Evolutionary conservation across 2,888 invertebrate genomes (phyloP).

Genomic region (Acanthopleura granulata): DNA sequence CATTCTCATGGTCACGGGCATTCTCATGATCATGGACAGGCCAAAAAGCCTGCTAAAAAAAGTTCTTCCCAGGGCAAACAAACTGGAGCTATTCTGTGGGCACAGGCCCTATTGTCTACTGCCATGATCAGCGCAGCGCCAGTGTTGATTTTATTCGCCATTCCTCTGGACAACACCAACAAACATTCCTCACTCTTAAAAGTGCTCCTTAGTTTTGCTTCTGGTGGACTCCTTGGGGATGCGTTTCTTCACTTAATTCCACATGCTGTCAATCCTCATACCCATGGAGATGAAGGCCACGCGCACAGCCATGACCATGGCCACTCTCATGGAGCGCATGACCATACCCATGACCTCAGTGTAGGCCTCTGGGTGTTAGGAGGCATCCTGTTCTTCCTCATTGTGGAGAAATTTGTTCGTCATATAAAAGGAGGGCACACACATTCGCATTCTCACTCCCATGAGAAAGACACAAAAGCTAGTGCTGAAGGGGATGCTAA

Average conservation of each 20-base stretch:
- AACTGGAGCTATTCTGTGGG: constrained; percentile 74
- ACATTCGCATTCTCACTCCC: constrained; percentile 76
- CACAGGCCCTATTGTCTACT: constrained; percentile 90
- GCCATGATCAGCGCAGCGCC: constrained; percentile 95
- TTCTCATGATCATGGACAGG: constrained; percentile 32
- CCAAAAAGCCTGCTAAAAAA: constrained; percentile 62
- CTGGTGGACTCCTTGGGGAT: constrained; percentile 90
- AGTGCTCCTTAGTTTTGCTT: constrained; percentile 74
- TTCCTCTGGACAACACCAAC: constrained; percentile 84
- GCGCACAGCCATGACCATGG: constrained; percentile 65
- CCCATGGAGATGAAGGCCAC: constrained; percentile 61
- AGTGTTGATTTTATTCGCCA: constrained; percentile 90
- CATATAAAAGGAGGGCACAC: constrained; percentile 86
- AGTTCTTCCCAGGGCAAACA: constrained; percentile 52
- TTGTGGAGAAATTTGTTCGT: constrained; percentile 86
- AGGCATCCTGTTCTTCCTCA: constrained; percentile 91
- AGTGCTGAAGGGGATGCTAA: constrained; percentile 23
- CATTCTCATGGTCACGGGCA: constrained; percentile 25
- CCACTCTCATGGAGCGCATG: constrained; percentile 73
- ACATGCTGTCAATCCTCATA: constrained; percentile 81
- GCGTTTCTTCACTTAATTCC: constrained; percentile 99
- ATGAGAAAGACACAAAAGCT: constrained; percentile 10
- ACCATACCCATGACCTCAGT: constrained; percentile 74
- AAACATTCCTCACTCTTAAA: constrained; percentile 90
- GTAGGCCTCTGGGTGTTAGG: constrained; percentile 95